phyloP scores from a whole-genome alignment of 2,888 invertebrate species.

The Brachypterus glaber region DNA sequence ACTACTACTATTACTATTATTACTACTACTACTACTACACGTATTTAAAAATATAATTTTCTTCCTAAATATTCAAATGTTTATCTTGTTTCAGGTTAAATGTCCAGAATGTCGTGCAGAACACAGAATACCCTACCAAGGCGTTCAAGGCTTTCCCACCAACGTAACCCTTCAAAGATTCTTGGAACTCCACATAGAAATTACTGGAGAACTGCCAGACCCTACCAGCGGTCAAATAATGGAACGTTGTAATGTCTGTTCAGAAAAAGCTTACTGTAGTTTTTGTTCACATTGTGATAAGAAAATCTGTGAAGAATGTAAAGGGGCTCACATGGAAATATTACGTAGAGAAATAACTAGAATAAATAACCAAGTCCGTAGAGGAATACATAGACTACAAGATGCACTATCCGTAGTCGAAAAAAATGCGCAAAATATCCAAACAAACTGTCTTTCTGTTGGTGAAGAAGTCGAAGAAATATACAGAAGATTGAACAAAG shows the following conservation, averaged over 20 bases:
- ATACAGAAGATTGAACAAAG: conserved; percentile 75
- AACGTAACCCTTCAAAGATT: conserved; percentile 93
- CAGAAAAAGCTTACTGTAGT: conserved; percentile 81
- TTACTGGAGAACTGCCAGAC: conserved; percentile 83
- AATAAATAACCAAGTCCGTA: conserved; percentile 52
- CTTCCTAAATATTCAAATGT: not conserved
- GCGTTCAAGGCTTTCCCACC: conserved; percentile 88
- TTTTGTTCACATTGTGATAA: conserved; percentile 94
- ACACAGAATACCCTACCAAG: conserved; percentile 92
- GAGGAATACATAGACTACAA: conserved; percentile 81
- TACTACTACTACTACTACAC: too few species aligned
- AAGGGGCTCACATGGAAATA: conserved; percentile 92
- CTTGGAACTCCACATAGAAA: conserved; percentile 87
- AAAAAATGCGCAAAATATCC: conserved; percentile 79
- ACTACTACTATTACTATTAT: conserved; percentile 3
- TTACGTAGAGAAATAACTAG: conserved; percentile 56
- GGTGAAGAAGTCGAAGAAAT: conserved; percentile 92
- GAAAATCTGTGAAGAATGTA: conserved; percentile 93
- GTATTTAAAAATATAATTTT: too few species aligned
- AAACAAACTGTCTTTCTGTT: conserved; percentile 82
- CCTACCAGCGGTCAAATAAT: conserved; percentile 85
- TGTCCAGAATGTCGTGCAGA: conserved; percentile 98
- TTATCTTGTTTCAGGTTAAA: conserved; percentile 59
- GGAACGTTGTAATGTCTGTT: conserved; percentile 89
- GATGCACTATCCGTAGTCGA: conserved; percentile 77